Evolutionary conservation across 1,140 invertebrate species (phyloP), one percentile per base, ranked within the genome.

Genomic region (Cydia fagiglandana): DNA sequence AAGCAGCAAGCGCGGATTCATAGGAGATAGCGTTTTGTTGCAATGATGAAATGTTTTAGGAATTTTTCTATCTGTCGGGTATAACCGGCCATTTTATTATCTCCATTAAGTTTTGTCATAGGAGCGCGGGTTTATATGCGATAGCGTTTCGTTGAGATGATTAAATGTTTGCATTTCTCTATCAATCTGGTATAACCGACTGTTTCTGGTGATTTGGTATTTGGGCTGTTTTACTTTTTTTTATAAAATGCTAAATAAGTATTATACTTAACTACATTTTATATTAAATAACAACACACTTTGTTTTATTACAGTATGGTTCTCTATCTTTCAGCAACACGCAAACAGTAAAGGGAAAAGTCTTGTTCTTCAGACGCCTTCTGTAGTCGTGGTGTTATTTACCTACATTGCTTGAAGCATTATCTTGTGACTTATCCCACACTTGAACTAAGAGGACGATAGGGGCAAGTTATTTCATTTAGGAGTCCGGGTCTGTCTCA

Each of bases 381-480:
- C 0, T 34, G 34, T 30, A 30, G 30, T 30, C 2, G 34, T 34
- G 34, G 34, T 34, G 34, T 6, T 6, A 34, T 34, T 34, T 34
- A 34, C 34, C 6, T 34, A 34, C 34, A 34, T 34, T 34, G 34
- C 34, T 34, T 5, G 34, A 34, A 34, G 5, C 34, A 34, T 34
- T 34, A 4, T 34, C 34, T 34, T 34, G 34, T 34, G 34, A 45
- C 66, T 70, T 45, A n/a, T 38, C n/a, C 66, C 66, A 70, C 38
- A 38, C 66, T 70, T 70, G n/a, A n/a, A 38, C 20, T 70, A 38
- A 38, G 64, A 68, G 66, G 34, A 30, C 34, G 66, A 70, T 70
- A 70, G 66, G 66, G 20, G 34, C 66, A 70, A 70, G 66, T 70
- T 70, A 70, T 70, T 70, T 70, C 66, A 70, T 70, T 70, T 70